Evolutionary conservation across 2,113 vertebrate genomes (phyloP).

Genomic region (Microtus ochrogaster): DNA sequence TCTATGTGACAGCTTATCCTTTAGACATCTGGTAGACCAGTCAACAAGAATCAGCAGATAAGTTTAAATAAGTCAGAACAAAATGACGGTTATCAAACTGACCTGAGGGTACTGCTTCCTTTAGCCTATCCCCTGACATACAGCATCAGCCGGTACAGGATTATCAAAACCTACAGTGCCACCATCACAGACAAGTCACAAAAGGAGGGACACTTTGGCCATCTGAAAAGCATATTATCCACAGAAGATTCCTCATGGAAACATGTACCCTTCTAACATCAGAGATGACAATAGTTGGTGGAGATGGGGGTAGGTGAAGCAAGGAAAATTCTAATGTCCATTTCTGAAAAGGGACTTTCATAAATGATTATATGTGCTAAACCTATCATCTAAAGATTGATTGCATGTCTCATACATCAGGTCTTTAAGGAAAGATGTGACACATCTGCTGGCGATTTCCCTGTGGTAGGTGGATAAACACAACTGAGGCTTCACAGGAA

Average conservation of each 20-base stretch:
- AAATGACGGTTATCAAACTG: background rate
- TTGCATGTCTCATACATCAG: background rate
- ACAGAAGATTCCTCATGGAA: background rate
- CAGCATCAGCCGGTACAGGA: background rate
- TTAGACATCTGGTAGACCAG: background rate
- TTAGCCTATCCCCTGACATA: background rate
- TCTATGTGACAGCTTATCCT: background rate
- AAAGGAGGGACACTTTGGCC: background rate
- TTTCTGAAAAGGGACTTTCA: background rate
- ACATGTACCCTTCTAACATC: background rate
- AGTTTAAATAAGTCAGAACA: background rate
- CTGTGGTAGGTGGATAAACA: background rate
- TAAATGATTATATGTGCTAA: background rate
- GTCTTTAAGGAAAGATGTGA: background rate
- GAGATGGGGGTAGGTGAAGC: accelerated
- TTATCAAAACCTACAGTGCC: no score
- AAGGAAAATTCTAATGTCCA: background rate
- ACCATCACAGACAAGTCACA: background rate
- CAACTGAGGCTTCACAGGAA: slow-evolving; percentile 50
- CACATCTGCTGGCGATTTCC: background rate
- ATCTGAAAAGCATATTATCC: background rate
- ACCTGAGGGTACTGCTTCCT: background rate
- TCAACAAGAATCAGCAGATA: background rate
- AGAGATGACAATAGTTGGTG: accelerated
- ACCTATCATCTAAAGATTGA: background rate